Evolutionary conservation across 2,888 invertebrate genomes (phyloP), one percentile per base, ranked within the genome.

Genomic region (Stenurella melanura): DNA sequence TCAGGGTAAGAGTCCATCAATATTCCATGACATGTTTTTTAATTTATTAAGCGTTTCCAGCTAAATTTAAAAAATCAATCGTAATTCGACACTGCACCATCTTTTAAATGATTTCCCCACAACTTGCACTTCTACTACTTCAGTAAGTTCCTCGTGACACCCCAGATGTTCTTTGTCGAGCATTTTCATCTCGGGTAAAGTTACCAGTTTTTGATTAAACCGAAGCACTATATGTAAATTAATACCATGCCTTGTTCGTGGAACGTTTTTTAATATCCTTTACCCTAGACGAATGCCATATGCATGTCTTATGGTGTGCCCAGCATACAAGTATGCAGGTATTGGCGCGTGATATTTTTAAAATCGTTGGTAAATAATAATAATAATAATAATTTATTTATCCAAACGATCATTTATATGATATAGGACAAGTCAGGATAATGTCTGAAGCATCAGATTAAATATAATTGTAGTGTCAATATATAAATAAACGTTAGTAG

Each of bases 101-200:
- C 73, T 74, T 71, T 64, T 78, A 76, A 78, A 78, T 68, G 73
- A 56, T 78, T 76, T 78, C 68, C 72, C 78, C 78, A 71, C 71
- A 70, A 30, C 12, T 1, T 17, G 42, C 72, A 72, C 72, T 72
- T 72, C 38, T 73, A 66, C 6, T 30, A 60, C 71, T 75, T 75
- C 75, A 21, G 50, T 5, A 17, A 58, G 75, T 71, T 71, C 58
- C 75, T 71, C 58, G 50, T 50, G 38, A 63, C 42, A 56, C 75
- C 68, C 70, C 75, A 71, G 66, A 71, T 75, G 75, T 64, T 56
- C 57, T 54, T 54, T 63, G 64, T 68, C 60, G 34, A 73, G 42
- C 34, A 38, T 61, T 75, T 61, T 54, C 50, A 57, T 71, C 26
- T 66, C 38, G 71, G 66, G 19, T 75, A 50, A 57, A 6, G 67